Percentiles rank a stretch among this genome's conserved stretches.
Conservation (phyloP, 1,140 invertebrate genomes). For the Bombus affinis region DNA sequence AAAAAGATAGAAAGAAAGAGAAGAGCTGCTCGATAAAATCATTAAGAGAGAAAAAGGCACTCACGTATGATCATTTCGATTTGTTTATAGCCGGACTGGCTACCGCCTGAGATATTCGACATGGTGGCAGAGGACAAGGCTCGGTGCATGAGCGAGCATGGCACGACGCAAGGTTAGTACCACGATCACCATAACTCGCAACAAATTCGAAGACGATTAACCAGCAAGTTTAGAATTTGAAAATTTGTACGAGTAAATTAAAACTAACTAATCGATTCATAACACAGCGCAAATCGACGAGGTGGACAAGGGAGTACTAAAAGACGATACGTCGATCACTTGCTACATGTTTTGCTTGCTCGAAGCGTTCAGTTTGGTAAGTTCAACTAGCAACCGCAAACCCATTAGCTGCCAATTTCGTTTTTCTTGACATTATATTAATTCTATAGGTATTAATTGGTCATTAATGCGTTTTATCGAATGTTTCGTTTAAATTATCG, state of each 20-base stretch:
- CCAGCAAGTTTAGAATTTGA: not conserved
- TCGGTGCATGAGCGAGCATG: slow-evolving; percentile 75
- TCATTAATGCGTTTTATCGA: too few relatives aligned
- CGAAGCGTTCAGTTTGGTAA: slow-evolving; percentile 76
- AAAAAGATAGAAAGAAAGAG: too few relatives aligned
- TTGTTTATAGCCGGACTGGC: slow-evolving; percentile 71
- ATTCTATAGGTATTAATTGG: too few relatives aligned
- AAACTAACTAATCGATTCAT: not conserved
- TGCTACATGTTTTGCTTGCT: slow-evolving; percentile 80
- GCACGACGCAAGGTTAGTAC: slow-evolving; percentile 75
- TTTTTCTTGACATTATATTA: too few relatives aligned
- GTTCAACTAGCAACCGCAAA: not conserved
- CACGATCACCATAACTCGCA: not conserved
- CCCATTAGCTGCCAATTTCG: too few relatives aligned
- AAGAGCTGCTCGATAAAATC: too few relatives aligned
- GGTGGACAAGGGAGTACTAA: slow-evolving; percentile 67
- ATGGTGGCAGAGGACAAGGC: slow-evolving; percentile 75
- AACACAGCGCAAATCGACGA: slow-evolving; percentile 73
- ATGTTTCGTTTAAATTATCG: too few relatives aligned
- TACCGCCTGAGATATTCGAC: slow-evolving; percentile 75
- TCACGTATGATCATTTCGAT: not conserved
- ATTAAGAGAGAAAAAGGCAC: too few relatives aligned
- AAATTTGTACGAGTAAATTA: not conserved
- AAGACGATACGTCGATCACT: slow-evolving; percentile 68
- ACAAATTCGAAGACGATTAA: not conserved